A percentile compares a stretch with the other conserved stretches of the same genome.
phyloP scores from a whole-genome alignment of 2,113 vertebrate genomes.

The Accipiter cooperii region DNA sequence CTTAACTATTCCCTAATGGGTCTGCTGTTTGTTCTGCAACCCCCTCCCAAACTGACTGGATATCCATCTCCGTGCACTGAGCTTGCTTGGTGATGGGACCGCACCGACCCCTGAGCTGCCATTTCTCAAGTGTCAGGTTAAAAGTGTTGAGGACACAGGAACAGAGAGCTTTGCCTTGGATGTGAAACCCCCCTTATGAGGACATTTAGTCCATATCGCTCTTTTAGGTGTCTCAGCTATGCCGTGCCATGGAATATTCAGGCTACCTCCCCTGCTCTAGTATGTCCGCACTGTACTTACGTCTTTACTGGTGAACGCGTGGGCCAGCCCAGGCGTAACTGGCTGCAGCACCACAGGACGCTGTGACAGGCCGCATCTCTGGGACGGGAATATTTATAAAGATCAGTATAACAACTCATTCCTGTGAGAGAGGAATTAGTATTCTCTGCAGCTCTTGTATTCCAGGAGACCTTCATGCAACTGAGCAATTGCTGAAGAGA shows the following conservation, averaged over 20 bases:
- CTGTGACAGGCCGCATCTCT: rapidly evolving
- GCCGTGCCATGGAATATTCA: not conserved
- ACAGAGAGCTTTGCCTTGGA: not conserved
- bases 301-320: not conserved
- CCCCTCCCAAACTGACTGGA: not conserved
- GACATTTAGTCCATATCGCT: too few relatives aligned
- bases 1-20: not conserved
- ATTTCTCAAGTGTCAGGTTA: not conserved
- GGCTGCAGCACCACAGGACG: not conserved
- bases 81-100: not conserved
- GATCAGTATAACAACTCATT: not conserved
- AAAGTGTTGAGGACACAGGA: not conserved
- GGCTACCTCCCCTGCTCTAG: too few relatives aligned
- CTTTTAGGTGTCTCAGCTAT: not conserved
- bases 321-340: not conserved
- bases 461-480: not conserved
- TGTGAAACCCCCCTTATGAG: not conserved
- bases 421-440: not conserved
- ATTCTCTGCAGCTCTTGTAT: not conserved
- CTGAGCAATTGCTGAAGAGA: not conserved
- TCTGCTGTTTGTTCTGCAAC: not conserved
- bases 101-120: not conserved
- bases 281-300: rapidly evolving
- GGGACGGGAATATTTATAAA: not conserved
- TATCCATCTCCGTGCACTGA: not conserved